A percentile compares a stretch with the other conserved stretches of the same genome.
Conservation (phyloP, 2,113 vertebrate species). For the Desmodus rotundus region DNA sequence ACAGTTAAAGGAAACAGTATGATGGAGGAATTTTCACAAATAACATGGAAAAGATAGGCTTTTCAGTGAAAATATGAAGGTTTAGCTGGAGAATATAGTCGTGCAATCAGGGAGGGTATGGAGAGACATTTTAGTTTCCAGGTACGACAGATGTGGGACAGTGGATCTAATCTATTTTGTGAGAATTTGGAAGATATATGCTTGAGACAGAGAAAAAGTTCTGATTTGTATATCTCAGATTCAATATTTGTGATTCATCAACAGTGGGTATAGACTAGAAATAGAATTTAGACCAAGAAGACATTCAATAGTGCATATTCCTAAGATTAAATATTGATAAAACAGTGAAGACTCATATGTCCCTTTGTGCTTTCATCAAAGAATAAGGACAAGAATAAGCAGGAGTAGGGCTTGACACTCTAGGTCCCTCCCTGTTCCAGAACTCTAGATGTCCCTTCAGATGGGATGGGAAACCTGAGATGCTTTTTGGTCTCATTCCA, state of each 20-base stretch:
- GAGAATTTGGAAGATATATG: not conserved
- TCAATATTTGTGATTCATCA: not conserved
- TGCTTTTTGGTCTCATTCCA: not conserved
- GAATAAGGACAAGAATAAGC: not conserved
- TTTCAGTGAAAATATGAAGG: not conserved
- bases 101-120: not conserved
- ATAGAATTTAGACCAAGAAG: not conserved
- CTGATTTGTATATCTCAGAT: not conserved
- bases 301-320: not conserved
- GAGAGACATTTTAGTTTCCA: not conserved
- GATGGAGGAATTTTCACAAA: not conserved
- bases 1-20: not conserved
- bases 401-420: not conserved
- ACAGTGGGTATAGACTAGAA: not conserved
- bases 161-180: not conserved
- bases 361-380: not conserved
- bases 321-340: not conserved
- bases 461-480: not conserved
- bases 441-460: not conserved
- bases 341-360: not conserved
- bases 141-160: not conserved
- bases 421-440: not conserved
- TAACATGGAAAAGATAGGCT: not conserved
- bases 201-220: not conserved
- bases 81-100: not conserved